Evolutionary conservation across 2,888 invertebrate genomes (phyloP).

Genomic region (Amitus sp.): DNA sequence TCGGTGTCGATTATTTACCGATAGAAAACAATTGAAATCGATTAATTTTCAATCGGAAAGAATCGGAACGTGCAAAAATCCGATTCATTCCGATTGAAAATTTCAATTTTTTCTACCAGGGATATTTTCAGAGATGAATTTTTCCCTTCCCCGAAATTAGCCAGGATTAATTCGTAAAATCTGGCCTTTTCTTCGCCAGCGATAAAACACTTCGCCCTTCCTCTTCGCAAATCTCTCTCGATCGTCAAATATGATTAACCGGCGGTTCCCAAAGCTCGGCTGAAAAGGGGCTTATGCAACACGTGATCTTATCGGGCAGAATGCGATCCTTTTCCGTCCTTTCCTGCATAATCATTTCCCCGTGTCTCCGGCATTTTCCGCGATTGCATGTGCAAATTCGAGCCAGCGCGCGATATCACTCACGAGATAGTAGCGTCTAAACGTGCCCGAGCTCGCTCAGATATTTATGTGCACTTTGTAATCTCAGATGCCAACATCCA

Average conservation of each 20-base stretch:
- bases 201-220: not conserved
- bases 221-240: not conserved
- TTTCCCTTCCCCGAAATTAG: no score
- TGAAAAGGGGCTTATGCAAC: slow-evolving; percentile 35
- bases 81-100: no score
- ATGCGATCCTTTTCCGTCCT: slow-evolving; percentile 15
- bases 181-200: not conserved
- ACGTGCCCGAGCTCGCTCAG: slow-evolving; percentile 18
- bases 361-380: slow-evolving; percentile 9
- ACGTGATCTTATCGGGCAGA: slow-evolving; percentile 31
- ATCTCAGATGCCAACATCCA: slow-evolving; percentile 38
- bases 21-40: no score
- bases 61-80: no score
- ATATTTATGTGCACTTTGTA: slow-evolving; percentile 41
- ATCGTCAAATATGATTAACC: not conserved
- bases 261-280: slow-evolving; percentile 1
- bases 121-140: no score
- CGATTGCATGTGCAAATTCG: slow-evolving; percentile 38
- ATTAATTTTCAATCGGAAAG: no score
- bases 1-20: no score
- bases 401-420: slow-evolving; percentile 28
- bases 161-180: no score
- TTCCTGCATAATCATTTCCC: slow-evolving; percentile 6
- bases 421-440: slow-evolving; percentile 25
- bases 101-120: no score